Evolutionary conservation across 2,888 invertebrate species (phyloP), one percentile per base, ranked within the genome.

Genomic region (Drosophila basisetae): DNA sequence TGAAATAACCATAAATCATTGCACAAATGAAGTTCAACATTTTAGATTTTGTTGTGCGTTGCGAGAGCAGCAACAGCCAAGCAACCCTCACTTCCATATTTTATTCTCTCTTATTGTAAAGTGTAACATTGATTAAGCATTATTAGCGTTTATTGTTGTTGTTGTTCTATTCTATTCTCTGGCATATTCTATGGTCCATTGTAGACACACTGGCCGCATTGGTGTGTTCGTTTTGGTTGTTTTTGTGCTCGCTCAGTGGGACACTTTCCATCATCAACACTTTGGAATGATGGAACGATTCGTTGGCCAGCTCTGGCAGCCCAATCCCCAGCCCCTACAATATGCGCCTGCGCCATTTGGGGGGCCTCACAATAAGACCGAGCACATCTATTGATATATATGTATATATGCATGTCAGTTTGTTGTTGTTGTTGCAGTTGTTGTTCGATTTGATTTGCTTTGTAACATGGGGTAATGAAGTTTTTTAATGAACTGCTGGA

Each of bases 41-140:
- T 68, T 58, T 30, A 35, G 43, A 62, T 55, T 68, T 68, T 69
- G 60, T 66, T 62, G 67, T 47, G 47, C 47, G 47, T 25, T 47
- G 25, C 47, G 16, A 59, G 61, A n/a, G 50, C 64, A 55, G 61
- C 56, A 35, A 16, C 35, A 5, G 39, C 58, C 56, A 33, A 43
- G 41, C 56, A 59, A 65, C 66, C 59, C 70, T 61, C 49, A 31
- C 63, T 71, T 64, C 63, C 68, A 80, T 78, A 80, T 69, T 79
- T 68, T 69, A 54, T 52, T 56, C 68, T 47, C 58, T 67, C 71
- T 83, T 74, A 85, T 89, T 86, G 78, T 83, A 84, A 91, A 89
- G 90, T 91, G 90, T 90, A 91, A 91, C 90, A 91, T 92, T 91
- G 89, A 92, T 92, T 92, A 91, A 91, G 91, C 91, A 89, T 89